These are phyloP conservation scores for Potamilus streckersoni DNA, from an alignment of 1,140 invertebrate species.

Conservation along the genomic window DNA sequence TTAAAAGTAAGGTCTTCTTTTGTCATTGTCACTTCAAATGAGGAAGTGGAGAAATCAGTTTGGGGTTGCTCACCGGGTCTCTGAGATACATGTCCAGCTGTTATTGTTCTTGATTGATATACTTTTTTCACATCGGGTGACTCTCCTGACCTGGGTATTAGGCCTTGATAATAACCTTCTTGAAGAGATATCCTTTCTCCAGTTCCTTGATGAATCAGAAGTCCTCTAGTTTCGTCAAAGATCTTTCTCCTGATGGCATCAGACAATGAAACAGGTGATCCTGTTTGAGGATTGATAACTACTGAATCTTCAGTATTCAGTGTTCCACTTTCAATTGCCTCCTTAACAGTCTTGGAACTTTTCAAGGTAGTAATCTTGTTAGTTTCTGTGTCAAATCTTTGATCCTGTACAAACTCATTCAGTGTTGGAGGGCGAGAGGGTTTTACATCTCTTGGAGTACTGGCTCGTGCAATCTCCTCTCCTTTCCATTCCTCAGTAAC, in stretches of 20 bases:
- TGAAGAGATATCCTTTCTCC: constrained; percentile 52
- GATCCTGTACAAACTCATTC: constrained; percentile 20
- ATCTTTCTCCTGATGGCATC: constrained; percentile 87
- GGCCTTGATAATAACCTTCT: constrained; percentile 56
- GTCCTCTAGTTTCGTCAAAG: constrained; percentile 83
- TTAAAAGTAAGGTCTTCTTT: too few species aligned
- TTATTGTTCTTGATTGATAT: too few species aligned
- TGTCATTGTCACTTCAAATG: too few species aligned
- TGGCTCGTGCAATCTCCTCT: too few species aligned
- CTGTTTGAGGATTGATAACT: constrained; percentile 54
- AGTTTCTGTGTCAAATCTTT: constrained; percentile 11
- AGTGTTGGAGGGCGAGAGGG: background rate
- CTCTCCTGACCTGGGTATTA: constrained; percentile 49
- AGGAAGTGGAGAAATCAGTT: too few species aligned
- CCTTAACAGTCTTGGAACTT: constrained; percentile 44
- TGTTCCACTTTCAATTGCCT: constrained; percentile 53
- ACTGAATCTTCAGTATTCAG: constrained; percentile 52
- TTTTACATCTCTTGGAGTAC: too few species aligned
- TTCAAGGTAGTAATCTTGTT: too few species aligned
- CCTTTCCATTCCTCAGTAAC: too few species aligned
- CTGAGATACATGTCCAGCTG: too few species aligned
- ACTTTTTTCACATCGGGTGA: too few species aligned
- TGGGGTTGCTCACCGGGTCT: too few species aligned
- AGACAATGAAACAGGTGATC: constrained; percentile 79
- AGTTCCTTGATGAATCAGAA: constrained; percentile 71